Percentiles rank a stretch among this genome's conserved stretches.
These are phyloP conservation scores for Drosophila neotestacea DNA, from an alignment of 2,888 invertebrate species.

Conservation along the genomic window DNA sequence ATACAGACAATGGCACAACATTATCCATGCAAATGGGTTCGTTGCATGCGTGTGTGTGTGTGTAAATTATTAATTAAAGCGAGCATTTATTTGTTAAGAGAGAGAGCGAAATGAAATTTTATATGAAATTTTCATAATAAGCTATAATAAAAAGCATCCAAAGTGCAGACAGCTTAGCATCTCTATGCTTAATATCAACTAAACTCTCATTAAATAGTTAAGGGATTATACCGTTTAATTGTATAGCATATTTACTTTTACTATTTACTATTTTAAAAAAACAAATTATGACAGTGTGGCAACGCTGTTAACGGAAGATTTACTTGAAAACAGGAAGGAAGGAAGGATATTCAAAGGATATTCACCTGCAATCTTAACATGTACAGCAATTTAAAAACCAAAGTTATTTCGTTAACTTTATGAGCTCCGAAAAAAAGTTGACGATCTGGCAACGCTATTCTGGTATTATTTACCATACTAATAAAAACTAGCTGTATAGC, in stretches of 20 bases:
- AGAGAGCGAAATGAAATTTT: background rate
- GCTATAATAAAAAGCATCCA: background rate
- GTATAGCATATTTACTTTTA: background rate
- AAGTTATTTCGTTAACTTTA: no score
- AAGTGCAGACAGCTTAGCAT: background rate
- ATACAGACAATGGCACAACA: constrained; percentile 44
- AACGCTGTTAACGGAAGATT: background rate
- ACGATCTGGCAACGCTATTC: background rate
- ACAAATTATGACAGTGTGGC: background rate
- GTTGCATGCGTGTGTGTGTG: constrained; percentile 9
- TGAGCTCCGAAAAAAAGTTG: background rate
- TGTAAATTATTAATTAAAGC: constrained; percentile 52
- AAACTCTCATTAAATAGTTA: constrained; percentile 4
- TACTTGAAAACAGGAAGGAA: no score
- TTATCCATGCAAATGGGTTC: constrained; percentile 29
- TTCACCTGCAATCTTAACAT: no score
- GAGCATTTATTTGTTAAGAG: constrained; percentile 1
- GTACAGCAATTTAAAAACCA: no score
- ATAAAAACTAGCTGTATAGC: no score
- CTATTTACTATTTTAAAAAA: no score
- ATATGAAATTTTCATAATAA: constrained; percentile 14
- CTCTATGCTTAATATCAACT: background rate
- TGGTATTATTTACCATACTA: background rate
- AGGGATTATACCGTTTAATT: background rate
- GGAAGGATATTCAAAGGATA: no score